These are phyloP conservation scores for Pomatostomus ruficeps DNA, from an alignment of 2,113 vertebrate genomes.

Conservation along the genomic window DNA sequence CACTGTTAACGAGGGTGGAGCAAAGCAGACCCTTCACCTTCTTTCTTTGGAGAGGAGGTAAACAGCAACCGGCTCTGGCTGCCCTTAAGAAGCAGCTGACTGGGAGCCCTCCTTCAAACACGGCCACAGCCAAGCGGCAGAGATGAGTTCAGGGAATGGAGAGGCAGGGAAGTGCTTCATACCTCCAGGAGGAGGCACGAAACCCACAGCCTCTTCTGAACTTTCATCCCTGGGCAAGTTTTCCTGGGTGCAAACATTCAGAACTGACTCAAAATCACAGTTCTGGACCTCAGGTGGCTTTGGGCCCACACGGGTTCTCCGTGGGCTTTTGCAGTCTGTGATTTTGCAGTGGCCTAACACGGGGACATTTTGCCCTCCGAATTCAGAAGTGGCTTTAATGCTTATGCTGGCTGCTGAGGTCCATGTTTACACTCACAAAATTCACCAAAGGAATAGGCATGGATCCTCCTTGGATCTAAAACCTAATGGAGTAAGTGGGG, in stretches of 20 bases:
- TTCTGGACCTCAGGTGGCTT: background rate
- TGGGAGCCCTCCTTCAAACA: background rate
- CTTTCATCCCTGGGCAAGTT: background rate
- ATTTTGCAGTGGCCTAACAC: background rate
- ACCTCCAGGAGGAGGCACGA: background rate
- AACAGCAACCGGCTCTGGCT: constrained; percentile 7
- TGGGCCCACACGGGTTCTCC: background rate
- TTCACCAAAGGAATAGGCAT: background rate
- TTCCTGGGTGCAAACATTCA: background rate
- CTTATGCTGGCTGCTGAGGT: background rate
- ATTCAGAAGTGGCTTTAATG: background rate
- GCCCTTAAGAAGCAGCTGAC: background rate
- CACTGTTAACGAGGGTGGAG: constrained; percentile 59
- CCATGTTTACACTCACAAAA: background rate
- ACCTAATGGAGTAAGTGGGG: background rate
- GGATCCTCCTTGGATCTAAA: background rate
- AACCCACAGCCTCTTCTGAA: background rate
- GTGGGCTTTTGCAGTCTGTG: background rate
- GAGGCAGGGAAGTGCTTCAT: background rate
- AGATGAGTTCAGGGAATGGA: background rate
- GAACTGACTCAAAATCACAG: background rate
- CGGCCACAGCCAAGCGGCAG: background rate
- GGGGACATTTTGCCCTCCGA: background rate
- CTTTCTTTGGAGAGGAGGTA: background rate
- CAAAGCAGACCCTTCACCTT: constrained; percentile 48